Percentiles rank a stretch among this genome's conserved stretches.
Conservation (phyloP, 1,140 invertebrate species). For the Eurosta solidaginis region DNA sequence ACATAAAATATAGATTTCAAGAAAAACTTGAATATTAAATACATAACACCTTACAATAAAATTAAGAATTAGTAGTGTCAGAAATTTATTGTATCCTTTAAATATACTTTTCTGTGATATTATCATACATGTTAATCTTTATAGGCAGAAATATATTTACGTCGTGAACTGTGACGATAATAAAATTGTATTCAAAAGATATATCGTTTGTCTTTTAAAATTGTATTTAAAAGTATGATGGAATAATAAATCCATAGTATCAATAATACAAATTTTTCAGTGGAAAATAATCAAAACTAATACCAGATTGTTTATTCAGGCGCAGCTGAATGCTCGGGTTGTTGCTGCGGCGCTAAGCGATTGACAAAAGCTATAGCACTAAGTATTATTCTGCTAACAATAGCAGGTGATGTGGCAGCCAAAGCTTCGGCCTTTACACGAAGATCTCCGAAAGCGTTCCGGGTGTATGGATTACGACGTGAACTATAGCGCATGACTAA, state of each 20-base stretch:
- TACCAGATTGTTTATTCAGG: conserved; percentile 38
- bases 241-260: too few relatives aligned
- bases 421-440: conserved; percentile 67
- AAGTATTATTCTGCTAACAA: conserved; percentile 64
- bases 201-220: too few relatives aligned
- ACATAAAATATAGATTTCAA: neutral
- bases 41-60: neutral
- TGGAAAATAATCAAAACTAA: too few relatives aligned
- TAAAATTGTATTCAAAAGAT: too few relatives aligned
- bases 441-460: conserved; percentile 84
- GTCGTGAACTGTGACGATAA: too few relatives aligned
- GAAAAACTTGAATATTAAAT: neutral
- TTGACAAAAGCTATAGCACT: conserved; percentile 66
- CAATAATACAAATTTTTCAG: too few relatives aligned
- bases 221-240: too few relatives aligned
- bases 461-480: conserved; percentile 91
- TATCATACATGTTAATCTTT: too few relatives aligned
- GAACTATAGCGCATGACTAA: conserved; percentile 86
- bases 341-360: conserved; percentile 68
- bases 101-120: too few relatives aligned
- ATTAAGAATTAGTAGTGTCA: too few relatives aligned
- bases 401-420: conserved; percentile 68
- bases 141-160: too few relatives aligned
- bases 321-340: conserved; percentile 47
- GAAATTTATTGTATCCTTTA: too few relatives aligned